phyloP scores from a whole-genome alignment of 2,888 invertebrate species.

The Scaptomyza polygonia region DNA sequence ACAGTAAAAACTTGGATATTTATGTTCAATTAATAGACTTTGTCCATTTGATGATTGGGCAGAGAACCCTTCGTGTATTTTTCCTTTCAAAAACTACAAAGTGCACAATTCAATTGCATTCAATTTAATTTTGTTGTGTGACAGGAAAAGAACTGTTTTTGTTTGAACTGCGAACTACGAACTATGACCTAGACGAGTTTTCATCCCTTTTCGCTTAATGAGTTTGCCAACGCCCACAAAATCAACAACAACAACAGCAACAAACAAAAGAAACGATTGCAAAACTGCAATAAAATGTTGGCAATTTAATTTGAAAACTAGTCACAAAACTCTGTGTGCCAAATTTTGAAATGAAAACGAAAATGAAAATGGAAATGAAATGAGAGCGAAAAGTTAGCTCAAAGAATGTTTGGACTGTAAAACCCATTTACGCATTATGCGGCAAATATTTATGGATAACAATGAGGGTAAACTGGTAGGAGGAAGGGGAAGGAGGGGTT shows the following conservation, averaged over 20 bases:
- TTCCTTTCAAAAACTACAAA: neutral
- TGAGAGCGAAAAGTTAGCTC: neutral
- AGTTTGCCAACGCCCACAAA: constrained; percentile 9
- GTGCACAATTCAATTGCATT: constrained; percentile 10
- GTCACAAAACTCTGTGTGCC: neutral
- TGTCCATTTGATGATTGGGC: neutral
- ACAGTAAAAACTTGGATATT: neutral
- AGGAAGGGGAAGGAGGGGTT: neutral
- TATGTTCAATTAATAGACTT: neutral
- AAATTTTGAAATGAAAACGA: neutral
- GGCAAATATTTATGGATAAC: constrained; percentile 41
- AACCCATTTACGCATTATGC: constrained; percentile 49
- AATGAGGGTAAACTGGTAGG: constrained; percentile 8
- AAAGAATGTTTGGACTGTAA: constrained; percentile 5
- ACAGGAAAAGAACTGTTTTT: neutral
- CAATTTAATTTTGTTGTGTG: constrained; percentile 1
- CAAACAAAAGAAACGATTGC: neutral
- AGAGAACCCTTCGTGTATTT: neutral
- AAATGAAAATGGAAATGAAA: constrained; percentile 1
- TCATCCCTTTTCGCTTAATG: neutral
- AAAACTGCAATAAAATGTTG: constrained; percentile 4
- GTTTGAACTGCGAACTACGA: neutral
- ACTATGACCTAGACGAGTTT: neutral
- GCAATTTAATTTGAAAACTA: constrained; percentile 10
- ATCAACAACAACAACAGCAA: constrained; percentile 2